Evolutionary conservation across 2,888 invertebrate species (phyloP), one percentile per base, ranked within the genome.

Genomic region (Nomada ferruginata): DNA sequence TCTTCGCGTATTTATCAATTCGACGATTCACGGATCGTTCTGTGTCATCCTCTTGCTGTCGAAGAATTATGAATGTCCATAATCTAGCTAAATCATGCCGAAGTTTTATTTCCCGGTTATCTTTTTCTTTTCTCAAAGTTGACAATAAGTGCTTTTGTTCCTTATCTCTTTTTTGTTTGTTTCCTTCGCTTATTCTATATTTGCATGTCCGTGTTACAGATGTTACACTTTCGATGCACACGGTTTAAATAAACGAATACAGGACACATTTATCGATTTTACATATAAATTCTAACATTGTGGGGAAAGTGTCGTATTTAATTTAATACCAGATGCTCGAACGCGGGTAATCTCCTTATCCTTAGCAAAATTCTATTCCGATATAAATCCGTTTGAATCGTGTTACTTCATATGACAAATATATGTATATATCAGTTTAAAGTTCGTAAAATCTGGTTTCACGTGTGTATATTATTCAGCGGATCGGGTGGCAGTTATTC

Each of bases 1-100:
- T 63, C 44, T 77, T 83, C 69, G 79, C 79, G 76, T 75, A 74
- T 82, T 79, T 85, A 79, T 65, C 75, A 64, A 23, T 87, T 88
- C 82, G 73, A 66, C 71, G 66, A 75, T 86, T 82, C 68, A 79
- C 76, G 82, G 69, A 69, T 65, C 61, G 66, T 73, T 53, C 23
- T 71, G 57, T 66, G 53, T 42, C 61, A 66, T 59, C 23, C 36
- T 66, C 53, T 77, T 63, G 71, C 71, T 69, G 64, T 78, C 60
- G 65, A 79, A 70, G 52, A 72, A 83, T 69, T 72, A 73, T 60
- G 69, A 74, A 76, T 64, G 53, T 78, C 53, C 63, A 75, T 73
- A 68, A 83, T 72, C 66, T 83, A 81, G 71, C 65, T 79, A 82
- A 84, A 78, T 84, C 73, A 75, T 73, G 74, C 55, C 57, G 63